Evolutionary conservation across 2,888 invertebrate genomes (phyloP).

Genomic region (Mesoligia furuncula): DNA sequence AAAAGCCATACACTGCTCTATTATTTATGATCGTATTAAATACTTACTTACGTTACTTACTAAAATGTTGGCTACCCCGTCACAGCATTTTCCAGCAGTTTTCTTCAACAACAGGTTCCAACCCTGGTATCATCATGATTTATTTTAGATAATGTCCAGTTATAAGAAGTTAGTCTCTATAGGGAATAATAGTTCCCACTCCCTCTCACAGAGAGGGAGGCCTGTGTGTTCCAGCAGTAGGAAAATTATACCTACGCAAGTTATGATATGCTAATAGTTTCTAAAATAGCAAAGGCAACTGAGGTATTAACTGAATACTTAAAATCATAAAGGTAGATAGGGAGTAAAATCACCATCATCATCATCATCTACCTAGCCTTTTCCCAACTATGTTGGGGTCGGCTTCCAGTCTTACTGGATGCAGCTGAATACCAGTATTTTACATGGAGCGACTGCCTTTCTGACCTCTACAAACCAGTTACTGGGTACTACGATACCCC

Average conservation of each 20-base stretch:
- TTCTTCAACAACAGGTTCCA: neutral
- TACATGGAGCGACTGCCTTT: too few species aligned
- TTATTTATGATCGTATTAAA: neutral
- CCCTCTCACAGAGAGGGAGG: neutral
- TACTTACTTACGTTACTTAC: neutral
- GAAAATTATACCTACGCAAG: neutral
- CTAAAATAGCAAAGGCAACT: neutral
- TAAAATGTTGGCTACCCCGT: neutral
- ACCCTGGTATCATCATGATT: neutral
- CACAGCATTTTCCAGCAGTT: neutral
- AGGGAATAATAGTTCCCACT: too few species aligned
- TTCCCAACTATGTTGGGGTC: too few species aligned
- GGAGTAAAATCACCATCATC: too few species aligned
- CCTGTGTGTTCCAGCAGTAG: neutral
- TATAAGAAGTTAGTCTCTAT: neutral
- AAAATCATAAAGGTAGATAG: neutral
- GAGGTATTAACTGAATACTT: neutral
- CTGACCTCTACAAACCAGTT: too few species aligned
- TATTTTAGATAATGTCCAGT: neutral
- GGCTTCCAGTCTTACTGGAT: too few species aligned
- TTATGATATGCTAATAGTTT: too few species aligned
- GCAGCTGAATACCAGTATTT: too few species aligned
- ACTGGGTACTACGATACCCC: too few species aligned
- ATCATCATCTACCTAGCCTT: too few species aligned
- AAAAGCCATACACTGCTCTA: neutral